Conservation (phyloP, 2,888 invertebrate species). For the Leptarthrus brevirostris region DNA sequence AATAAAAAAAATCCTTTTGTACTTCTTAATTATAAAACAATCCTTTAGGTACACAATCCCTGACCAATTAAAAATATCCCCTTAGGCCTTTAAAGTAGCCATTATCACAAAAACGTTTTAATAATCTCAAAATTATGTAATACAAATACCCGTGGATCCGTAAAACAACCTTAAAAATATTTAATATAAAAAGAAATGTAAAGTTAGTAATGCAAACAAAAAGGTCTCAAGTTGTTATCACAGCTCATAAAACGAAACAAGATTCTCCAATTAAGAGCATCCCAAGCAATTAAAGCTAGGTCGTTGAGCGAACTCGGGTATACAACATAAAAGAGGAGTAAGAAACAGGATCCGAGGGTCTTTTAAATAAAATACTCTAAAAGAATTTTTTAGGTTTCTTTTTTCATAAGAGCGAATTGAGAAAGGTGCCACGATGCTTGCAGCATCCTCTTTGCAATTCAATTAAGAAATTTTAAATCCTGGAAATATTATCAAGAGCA, state of each 20-base stretch:
- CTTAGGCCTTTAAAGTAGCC: too few species aligned
- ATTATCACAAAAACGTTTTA: slow-evolving; percentile 21
- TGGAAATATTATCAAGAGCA: too few species aligned
- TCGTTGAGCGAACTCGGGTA: neutral
- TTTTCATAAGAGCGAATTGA: neutral
- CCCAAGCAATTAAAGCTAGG: slow-evolving; percentile 7
- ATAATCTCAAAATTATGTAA: slow-evolving; percentile 24
- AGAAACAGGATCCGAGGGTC: neutral
- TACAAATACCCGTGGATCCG: neutral
- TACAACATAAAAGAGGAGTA: too few species aligned
- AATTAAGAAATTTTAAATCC: too few species aligned
- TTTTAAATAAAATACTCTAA: slow-evolving; percentile 1
- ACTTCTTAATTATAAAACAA: too few species aligned
- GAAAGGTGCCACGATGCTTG: too few species aligned
- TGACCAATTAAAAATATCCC: too few species aligned
- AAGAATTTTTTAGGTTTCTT: neutral
- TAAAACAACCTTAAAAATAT: neutral
- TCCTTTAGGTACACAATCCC: too few species aligned
- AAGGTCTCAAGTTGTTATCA: slow-evolving; percentile 20
- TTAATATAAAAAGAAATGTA: slow-evolving; percentile 1
- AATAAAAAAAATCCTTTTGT: too few species aligned
- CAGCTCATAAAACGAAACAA: slow-evolving; percentile 4
- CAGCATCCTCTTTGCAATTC: too few species aligned
- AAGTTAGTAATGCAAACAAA: neutral
- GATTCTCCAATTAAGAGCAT: slow-evolving; percentile 23